A percentile compares a stretch with the other conserved stretches of the same genome.
Evolutionary conservation across 2,888 invertebrate genomes (phyloP).

Genomic region (Aleiodes testaceus): DNA sequence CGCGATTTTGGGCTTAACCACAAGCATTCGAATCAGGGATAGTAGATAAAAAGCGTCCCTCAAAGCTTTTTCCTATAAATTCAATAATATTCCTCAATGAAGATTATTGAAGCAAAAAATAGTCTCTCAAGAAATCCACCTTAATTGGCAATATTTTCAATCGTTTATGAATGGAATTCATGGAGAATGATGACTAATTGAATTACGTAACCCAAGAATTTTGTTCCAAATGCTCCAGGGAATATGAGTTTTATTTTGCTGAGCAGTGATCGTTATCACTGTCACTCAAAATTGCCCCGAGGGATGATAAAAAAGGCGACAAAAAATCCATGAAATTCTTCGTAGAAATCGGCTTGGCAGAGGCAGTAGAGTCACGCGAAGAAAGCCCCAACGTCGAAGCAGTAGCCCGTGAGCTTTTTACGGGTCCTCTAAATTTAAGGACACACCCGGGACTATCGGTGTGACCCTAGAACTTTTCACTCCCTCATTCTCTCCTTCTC

Average conservation of each 20-base stretch:
- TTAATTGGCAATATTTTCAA: too few relatives aligned
- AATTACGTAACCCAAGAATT: slow-evolving; percentile 62
- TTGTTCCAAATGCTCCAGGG: slow-evolving; percentile 29
- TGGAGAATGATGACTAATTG: slow-evolving; percentile 57
- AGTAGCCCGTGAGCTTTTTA: slow-evolving; percentile 39
- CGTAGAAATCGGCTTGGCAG: background rate
- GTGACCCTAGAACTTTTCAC: slow-evolving; percentile 30
- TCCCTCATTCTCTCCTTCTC: slow-evolving; percentile 31
- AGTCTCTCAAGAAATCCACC: too few relatives aligned
- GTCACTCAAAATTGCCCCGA: slow-evolving; percentile 56
- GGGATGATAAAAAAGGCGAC: slow-evolving; percentile 38
- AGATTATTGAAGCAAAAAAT: too few relatives aligned
- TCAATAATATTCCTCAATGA: too few relatives aligned
- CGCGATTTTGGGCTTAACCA: background rate
- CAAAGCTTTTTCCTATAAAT: too few relatives aligned
- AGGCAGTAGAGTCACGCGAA: slow-evolving; percentile 31
- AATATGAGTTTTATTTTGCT: slow-evolving; percentile 42
- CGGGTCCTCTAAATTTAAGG: slow-evolving; percentile 44
- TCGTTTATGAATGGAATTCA: background rate
- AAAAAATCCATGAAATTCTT: slow-evolving; percentile 3
- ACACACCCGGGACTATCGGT: slow-evolving; percentile 38
- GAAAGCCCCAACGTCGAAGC: slow-evolving; percentile 30
- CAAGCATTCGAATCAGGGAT: too few relatives aligned
- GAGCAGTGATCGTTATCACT: slow-evolving; percentile 51
- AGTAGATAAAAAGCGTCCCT: too few relatives aligned